Percentiles rank a stretch among this genome's conserved stretches.
Evolutionary conservation across 2,888 invertebrate species (phyloP).

Genomic region (Polymixis flavicincta): DNA sequence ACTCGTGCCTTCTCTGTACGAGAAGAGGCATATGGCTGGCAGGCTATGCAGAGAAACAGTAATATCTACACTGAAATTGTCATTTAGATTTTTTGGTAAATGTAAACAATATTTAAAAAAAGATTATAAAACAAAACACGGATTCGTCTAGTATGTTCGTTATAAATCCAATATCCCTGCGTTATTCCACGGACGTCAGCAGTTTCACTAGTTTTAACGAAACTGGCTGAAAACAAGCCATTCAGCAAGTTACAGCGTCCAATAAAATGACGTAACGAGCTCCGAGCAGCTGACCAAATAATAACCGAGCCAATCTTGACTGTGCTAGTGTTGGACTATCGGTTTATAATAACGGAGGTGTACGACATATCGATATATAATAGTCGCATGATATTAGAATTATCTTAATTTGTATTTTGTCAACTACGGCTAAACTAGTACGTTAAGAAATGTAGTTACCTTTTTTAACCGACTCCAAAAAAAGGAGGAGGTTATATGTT

Average conservation of each 20-base stretch:
- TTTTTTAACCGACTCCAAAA: too few relatives aligned
- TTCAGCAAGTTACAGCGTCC: slow-evolving; percentile 42
- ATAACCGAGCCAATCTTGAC: slow-evolving; percentile 52
- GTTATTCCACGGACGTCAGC: slow-evolving; percentile 25
- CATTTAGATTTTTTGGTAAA: too few relatives aligned
- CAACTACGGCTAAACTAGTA: too few relatives aligned
- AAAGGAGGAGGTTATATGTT: too few relatives aligned
- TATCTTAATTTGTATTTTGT: too few relatives aligned
- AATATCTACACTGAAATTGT: too few relatives aligned
- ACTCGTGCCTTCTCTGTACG: too few relatives aligned
- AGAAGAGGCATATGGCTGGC: too few relatives aligned
- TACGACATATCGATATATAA: not conserved
- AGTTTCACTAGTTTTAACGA: slow-evolving; percentile 34
- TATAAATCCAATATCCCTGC: slow-evolving; percentile 36
- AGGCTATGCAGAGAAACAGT: too few relatives aligned
- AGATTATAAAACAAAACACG: not conserved
- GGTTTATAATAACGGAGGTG: not conserved
- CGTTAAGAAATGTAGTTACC: too few relatives aligned
- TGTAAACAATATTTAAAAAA: too few relatives aligned
- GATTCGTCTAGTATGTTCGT: not conserved
- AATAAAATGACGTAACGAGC: slow-evolving; percentile 43
- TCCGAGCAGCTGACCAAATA: slow-evolving; percentile 33
- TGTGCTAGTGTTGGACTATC: not conserved
- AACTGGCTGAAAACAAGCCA: slow-evolving; percentile 40
- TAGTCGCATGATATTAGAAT: not conserved